Conservation (phyloP, 2,113 vertebrate species). For the Setophaga petechia region DNA sequence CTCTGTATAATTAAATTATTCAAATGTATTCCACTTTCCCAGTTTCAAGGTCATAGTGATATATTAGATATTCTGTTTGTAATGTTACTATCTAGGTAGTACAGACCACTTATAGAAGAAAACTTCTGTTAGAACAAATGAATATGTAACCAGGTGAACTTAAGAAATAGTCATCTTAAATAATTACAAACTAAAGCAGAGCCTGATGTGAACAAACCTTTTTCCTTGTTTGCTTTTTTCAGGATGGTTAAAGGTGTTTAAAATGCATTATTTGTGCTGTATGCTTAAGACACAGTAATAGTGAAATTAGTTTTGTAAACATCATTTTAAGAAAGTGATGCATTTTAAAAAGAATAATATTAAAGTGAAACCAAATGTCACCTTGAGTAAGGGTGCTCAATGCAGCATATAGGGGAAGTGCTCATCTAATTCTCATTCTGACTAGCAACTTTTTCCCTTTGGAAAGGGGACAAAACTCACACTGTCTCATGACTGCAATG, state of each 20-base stretch:
- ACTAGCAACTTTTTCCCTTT: not conserved
- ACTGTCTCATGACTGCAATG: slow-evolving; percentile 35
- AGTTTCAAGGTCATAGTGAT: slow-evolving; percentile 45
- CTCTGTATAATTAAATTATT: slow-evolving; percentile 31
- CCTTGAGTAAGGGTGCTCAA: slow-evolving; percentile 20
- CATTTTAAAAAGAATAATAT: not conserved
- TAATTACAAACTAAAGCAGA: not conserved
- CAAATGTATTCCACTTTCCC: slow-evolving; percentile 30
- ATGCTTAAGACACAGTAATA: not conserved
- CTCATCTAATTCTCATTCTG: slow-evolving; percentile 23
- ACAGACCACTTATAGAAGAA: rapidly evolving
- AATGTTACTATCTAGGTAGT: not conserved
- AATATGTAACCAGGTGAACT: not conserved
- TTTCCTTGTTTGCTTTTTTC: not conserved
- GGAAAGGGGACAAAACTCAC: not conserved
- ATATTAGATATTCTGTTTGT: not conserved
- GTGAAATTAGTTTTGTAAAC: not conserved
- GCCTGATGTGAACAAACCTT: not conserved
- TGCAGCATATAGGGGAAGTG: slow-evolving; percentile 37
- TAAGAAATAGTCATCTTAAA: not conserved
- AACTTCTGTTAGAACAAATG: not conserved
- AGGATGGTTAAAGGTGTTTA: not conserved
- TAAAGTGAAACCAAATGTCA: slow-evolving; percentile 15
- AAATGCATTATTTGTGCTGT: not conserved
- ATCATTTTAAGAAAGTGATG: not conserved